Base-by-base conservation (phyloP, 1,140 invertebrate genomes). In the Atta cephalotes region DNA sequence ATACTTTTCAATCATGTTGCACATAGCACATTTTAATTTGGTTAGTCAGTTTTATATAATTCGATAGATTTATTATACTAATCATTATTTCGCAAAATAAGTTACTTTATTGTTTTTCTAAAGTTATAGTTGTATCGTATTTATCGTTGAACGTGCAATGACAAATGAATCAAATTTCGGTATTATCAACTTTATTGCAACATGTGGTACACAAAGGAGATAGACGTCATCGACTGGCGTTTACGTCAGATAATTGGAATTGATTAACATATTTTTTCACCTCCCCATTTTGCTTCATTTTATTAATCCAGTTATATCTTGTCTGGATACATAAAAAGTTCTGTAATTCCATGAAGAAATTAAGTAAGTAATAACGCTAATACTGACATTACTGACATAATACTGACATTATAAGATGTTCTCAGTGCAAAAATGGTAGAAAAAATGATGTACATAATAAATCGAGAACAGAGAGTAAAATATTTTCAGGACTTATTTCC, bases 21-120 rank as follows among this genome's bases (percentile, higher is more conserved):
- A 84, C 80, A 93, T 14, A 95, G 92, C 89, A 92, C 92, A 21
- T 95, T 95, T 84, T 95, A 93, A 72, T 88, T 79, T 28, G 21
- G 58, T 65, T 60, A 14, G 16, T 56, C 14, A 31, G 18, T n/a
- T 88, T 51, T 74, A 28, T 18, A 58, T 79, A 21, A 63, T 51
- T 81, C 56, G 10, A 76, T 81, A 85, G 39, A 45, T 68, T 28
- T 25, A 74, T 62, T 58, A 39, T 39, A 49, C 10, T 14, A n/a
- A 71, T 49, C 3, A 76, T 86, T 70, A 79, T 63, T 9, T 72
- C 49, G 45, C 18, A 25, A 74, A 74, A 65, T 87, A 28, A 62
- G 7, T 51, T 76, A 60, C 0, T 58, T 3, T 39, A 74, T 14
- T 66, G 25, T 0, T 72, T 60, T 77, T 49, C 3, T 25, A 25